phyloP scores from a whole-genome alignment of 30 jellyfish, hydroid and myxozoan genomes.

The Rhopilema esculentum region DNA sequence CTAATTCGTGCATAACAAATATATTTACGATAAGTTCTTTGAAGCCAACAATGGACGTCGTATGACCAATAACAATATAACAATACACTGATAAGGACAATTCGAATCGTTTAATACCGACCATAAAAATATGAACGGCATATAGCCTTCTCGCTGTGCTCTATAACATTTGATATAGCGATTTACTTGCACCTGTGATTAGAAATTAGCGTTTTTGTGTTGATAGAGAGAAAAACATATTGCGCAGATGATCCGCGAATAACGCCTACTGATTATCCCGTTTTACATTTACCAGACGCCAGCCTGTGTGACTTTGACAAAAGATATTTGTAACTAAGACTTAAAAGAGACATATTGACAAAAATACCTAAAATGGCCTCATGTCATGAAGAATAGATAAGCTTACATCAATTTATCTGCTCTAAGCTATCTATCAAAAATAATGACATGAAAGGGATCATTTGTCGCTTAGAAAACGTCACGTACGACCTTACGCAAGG shows the following conservation, averaged over 20 bases:
- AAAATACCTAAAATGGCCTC: constrained; percentile 53
- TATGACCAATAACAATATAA: constrained; percentile 52
- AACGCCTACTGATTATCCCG: constrained; percentile 69
- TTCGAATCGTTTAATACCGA: neutral
- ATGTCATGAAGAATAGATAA: constrained; percentile 21
- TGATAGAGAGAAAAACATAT: constrained; percentile 61
- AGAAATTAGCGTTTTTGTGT: constrained; percentile 60
- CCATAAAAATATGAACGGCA: neutral
- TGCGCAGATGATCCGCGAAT: constrained; percentile 52
- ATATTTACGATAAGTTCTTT: constrained; percentile 56
- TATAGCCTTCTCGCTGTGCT: neutral
- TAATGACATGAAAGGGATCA: constrained; percentile 14
- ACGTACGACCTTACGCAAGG: neutral
- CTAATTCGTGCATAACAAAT: constrained; percentile 58
- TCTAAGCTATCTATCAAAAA: constrained; percentile 27
- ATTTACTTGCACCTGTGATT: constrained; percentile 67
- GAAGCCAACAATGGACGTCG: constrained; percentile 56
- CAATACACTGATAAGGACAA: constrained; percentile 49
- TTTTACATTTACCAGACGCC: constrained; percentile 61
- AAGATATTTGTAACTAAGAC: constrained; percentile 27
- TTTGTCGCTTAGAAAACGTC: constrained; percentile 1
- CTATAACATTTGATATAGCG: constrained; percentile 35
- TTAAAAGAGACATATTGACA: constrained; percentile 52
- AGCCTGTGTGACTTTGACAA: constrained; percentile 54
- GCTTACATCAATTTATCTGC: constrained; percentile 21